Percentiles rank a stretch among this genome's conserved stretches.
Evolutionary conservation across 2,888 invertebrate species (phyloP).

Genomic region (Scaptodrosophila latifasciaeformis): DNA sequence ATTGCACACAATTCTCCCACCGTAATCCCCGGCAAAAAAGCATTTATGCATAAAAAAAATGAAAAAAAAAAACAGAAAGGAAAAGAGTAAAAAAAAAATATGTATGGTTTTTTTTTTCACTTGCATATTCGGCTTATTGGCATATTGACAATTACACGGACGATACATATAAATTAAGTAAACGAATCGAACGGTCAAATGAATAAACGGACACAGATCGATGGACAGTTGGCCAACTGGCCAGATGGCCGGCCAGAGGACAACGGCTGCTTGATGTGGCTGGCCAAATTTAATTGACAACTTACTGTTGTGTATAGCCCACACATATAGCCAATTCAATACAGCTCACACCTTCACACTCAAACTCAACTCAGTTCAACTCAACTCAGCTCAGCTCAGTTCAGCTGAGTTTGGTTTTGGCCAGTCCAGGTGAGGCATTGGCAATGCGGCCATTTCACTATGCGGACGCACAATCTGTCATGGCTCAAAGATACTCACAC

Average conservation of each 20-base stretch:
- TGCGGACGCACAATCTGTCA: conserved; percentile 54
- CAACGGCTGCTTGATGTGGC: conserved; percentile 57
- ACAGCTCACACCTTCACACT: too few relatives aligned
- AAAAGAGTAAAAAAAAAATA: too few relatives aligned
- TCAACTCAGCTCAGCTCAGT: too few relatives aligned
- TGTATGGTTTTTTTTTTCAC: not conserved
- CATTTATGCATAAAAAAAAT: too few relatives aligned
- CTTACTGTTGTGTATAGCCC: conserved; percentile 65
- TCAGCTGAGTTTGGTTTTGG: not conserved
- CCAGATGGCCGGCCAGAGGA: not conserved
- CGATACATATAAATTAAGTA: conserved; percentile 68
- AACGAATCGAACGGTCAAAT: conserved; percentile 42
- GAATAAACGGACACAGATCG: too few relatives aligned
- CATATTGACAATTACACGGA: conserved; percentile 69
- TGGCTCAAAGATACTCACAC: conserved; percentile 46
- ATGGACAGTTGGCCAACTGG: too few relatives aligned
- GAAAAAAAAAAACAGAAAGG: conserved; percentile 25
- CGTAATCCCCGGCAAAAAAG: too few relatives aligned
- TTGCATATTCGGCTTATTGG: conserved; percentile 52
- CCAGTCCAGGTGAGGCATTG: not conserved
- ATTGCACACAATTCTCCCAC: conserved; percentile 18
- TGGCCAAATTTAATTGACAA: conserved; percentile 67
- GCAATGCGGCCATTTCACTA: not conserved
- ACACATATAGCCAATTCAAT: too few relatives aligned
- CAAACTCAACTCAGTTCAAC: too few relatives aligned